Conservation (phyloP, 1,140 invertebrate species). For the Drosophila virilis region DNA sequence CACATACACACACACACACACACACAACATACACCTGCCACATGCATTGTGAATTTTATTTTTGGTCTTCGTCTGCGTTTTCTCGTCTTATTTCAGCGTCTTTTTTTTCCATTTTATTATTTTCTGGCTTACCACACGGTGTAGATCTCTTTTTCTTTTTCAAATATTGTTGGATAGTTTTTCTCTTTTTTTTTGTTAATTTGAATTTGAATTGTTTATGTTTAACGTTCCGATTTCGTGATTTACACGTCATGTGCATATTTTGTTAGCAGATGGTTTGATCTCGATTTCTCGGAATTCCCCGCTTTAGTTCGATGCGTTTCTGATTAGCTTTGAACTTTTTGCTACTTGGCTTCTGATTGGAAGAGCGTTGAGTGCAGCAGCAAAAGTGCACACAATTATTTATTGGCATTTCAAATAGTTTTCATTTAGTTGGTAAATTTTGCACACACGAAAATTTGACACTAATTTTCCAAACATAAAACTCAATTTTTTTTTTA, state of each 20-base stretch:
- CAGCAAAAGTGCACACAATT: conserved; percentile 3
- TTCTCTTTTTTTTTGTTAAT: conserved; percentile 18
- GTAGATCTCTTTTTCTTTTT: conserved; percentile 25
- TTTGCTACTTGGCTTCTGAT: conserved; percentile 1
- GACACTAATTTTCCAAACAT: conserved; percentile 63
- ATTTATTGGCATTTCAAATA: conserved; percentile 38
- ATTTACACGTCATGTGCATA: conserved; percentile 62
- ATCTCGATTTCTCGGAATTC: conserved; percentile 70
- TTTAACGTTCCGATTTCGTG: conserved; percentile 65
- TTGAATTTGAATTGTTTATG: conserved; percentile 59
- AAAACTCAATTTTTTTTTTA: conserved; percentile 28
- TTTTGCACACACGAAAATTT: conserved; percentile 51
- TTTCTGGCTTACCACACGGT: conserved; percentile 62
- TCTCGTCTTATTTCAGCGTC: conserved; percentile 21
- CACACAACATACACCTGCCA: conserved; percentile 51
- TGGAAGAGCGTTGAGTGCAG: conserved; percentile 2
- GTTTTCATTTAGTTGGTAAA: conserved; percentile 7
- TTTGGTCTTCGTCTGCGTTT: conserved; percentile 63
- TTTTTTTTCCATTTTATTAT: conserved; percentile 25
- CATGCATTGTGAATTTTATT: conserved; percentile 62
- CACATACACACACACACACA: background rate
- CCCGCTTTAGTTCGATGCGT: conserved; percentile 7
- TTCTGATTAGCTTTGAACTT: conserved; percentile 62
- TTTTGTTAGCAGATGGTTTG: conserved; percentile 79
- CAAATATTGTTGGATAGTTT: background rate